These are phyloP conservation scores for Rhinogobius similis DNA, from an alignment of 2,113 vertebrate genomes.

Conservation along the genomic window DNA sequence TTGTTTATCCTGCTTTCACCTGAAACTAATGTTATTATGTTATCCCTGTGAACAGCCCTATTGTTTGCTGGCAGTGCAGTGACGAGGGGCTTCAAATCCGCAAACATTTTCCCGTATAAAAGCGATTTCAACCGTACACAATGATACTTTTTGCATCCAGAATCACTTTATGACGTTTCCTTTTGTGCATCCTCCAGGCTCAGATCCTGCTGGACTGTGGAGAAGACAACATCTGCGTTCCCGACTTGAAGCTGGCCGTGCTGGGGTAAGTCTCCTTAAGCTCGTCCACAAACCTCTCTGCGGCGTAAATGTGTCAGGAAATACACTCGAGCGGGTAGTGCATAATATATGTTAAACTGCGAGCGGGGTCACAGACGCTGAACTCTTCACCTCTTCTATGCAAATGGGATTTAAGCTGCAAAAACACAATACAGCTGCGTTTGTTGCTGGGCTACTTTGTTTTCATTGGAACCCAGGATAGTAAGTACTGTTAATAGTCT, in stretches of 20 bases:
- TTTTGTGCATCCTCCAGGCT: slow-evolving; percentile 73
- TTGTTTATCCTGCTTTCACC: too few relatives aligned
- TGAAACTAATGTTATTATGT: too few relatives aligned
- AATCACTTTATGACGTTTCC: slow-evolving; percentile 7
- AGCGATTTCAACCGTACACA: too few relatives aligned
- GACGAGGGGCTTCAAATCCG: too few relatives aligned
- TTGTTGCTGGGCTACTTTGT: slow-evolving; percentile 37
- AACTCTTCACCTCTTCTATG: slow-evolving; percentile 41
- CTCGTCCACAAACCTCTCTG: slow-evolving; percentile 11
- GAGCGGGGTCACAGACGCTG: slow-evolving; percentile 22
- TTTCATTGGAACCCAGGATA: slow-evolving; percentile 34
- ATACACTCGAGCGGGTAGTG: not conserved
- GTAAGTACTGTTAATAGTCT: slow-evolving; percentile 38
- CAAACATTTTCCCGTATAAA: too few relatives aligned
- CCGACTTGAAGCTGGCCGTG: slow-evolving; percentile 87
- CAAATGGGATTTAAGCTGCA: slow-evolving; percentile 17
- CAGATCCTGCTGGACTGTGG: slow-evolving; percentile 92
- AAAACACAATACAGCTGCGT: slow-evolving; percentile 55
- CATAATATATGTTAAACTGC: slow-evolving; percentile 12
- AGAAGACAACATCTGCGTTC: slow-evolving; percentile 92
- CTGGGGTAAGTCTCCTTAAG: slow-evolving; percentile 78
- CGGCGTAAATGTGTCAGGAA: slow-evolving; percentile 20
- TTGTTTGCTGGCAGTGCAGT: too few relatives aligned
- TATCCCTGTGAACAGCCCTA: too few relatives aligned
- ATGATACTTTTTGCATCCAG: too few relatives aligned